Base-by-base conservation (phyloP, 2,888 invertebrate genomes). In the Cheiracanthium punctorium region DNA sequence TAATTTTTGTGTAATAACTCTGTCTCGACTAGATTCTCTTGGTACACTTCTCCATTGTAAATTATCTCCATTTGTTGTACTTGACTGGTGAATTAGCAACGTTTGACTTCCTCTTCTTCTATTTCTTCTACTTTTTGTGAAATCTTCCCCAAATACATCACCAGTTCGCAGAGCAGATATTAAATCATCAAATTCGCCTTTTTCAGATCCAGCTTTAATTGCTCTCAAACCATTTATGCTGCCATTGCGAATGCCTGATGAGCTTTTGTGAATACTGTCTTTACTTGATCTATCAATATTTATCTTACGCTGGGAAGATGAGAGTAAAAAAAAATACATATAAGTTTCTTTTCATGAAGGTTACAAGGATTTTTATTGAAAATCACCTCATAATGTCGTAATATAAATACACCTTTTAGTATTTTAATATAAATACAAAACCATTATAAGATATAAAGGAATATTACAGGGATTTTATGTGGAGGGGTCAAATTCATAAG, bases 171-270 rank as follows among this genome's bases (percentile, higher is more conserved):
- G 92, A 0, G 98, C 98, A 0, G 98, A 98, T 91, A 98, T 98
- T 90, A 98, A 93, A 92, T 98, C 98, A 91, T 98, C 98, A 92
- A 98, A 98, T 92, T 98, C 98, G 10, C 98, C 97, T 90, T 96
- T 95, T 77, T 91, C 90, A 82, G 93, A 88, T 33, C 84, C 87
- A 28, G 87, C 88, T 65, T 88, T 88, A 37, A 95, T 90, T 93
- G 94, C 17, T 92, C 89, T 84, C 58, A 89, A 48, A 14, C 88
- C 88, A 86, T 89, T 90, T 86, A 88, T 87, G 48, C 75, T 88
- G 88, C 89, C 93, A 88, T 85, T 86, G 74, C 69, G 88, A 20
- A 91, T 93, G 90, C 95, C 95, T 76, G 77, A 94, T 92, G 85
- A 93, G 95, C 80, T 96, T 95, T 0, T 73, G 65, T 88, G 41